Conservation (phyloP, 2,888 invertebrate species). For the Rhingia campestris region DNA sequence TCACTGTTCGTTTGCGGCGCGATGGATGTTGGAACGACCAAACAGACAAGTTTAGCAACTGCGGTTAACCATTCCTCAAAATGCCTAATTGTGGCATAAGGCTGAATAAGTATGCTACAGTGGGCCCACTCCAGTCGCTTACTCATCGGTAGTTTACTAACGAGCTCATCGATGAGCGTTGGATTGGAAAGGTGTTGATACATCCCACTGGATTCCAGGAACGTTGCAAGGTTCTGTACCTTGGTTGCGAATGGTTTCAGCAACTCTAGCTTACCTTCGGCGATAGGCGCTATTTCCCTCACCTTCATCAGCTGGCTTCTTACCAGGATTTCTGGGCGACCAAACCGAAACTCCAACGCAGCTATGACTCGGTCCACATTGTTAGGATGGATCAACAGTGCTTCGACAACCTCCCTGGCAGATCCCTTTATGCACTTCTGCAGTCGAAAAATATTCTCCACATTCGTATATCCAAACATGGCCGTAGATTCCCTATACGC, state of each 20-base stretch:
- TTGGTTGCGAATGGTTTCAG: slow-evolving; percentile 58
- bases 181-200: slow-evolving; percentile 34
- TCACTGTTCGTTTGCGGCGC: no score
- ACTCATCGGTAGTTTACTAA: no score
- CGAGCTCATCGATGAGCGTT: no score
- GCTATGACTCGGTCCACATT: no score
- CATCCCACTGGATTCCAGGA: slow-evolving; percentile 43
- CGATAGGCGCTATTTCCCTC: slow-evolving; percentile 43
- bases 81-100: no score
- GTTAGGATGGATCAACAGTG: no score
- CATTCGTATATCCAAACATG: slow-evolving; percentile 48
- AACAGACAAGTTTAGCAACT: no score
- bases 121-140: no score
- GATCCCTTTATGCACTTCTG: slow-evolving; percentile 53
- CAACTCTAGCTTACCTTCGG: slow-evolving; percentile 39
- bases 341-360: no score
- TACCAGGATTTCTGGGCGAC: slow-evolving; percentile 62
- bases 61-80: no score
- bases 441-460: slow-evolving; percentile 52
- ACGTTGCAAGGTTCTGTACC: slow-evolving; percentile 45
- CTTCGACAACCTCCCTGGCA: slow-evolving; percentile 47
- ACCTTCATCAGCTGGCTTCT: slow-evolving; percentile 41
- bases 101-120: no score
- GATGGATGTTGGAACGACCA: no score
- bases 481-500: slow-evolving; percentile 47